phyloP scores from a whole-genome alignment of 2,797 vertebrate genomes.

The Chrosomus eos region DNA sequence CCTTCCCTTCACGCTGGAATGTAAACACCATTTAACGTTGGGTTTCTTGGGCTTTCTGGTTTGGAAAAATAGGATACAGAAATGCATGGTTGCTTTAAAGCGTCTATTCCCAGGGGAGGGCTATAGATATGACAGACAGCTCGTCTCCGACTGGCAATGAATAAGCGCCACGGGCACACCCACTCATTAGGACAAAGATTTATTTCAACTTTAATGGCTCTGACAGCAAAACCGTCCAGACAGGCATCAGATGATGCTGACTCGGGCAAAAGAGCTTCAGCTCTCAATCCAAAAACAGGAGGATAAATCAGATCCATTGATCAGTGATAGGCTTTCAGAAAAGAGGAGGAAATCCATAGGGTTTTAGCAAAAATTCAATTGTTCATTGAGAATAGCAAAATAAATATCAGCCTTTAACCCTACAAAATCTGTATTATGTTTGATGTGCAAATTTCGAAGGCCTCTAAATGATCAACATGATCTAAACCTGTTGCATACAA shows the following conservation, averaged over 20 bases:
- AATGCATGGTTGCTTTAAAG: slow-evolving; percentile 37
- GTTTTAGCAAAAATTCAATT: not conserved
- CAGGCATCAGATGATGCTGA: slow-evolving; percentile 17
- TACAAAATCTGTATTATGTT: not conserved
- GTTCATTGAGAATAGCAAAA: not conserved
- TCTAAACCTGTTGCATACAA: too few relatives aligned
- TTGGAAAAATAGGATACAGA: slow-evolving; percentile 35
- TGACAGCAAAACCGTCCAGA: slow-evolving; percentile 40
- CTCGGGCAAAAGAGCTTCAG: not conserved
- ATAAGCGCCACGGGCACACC: slow-evolving; percentile 44
- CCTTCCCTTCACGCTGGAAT: slow-evolving; percentile 38
- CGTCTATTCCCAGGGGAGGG: slow-evolving; percentile 1
- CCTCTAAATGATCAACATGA: not conserved
- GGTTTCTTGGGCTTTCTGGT: slow-evolving; percentile 41
- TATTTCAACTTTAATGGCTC: slow-evolving; percentile 38
- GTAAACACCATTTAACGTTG: slow-evolving; percentile 41
- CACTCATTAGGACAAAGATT: slow-evolving; percentile 56
- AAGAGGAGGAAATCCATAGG: not conserved
- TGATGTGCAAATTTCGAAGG: not conserved
- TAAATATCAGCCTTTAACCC: not conserved
- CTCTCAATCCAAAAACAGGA: not conserved
- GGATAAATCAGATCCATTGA: slow-evolving; percentile 30
- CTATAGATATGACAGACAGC: slow-evolving; percentile 42
- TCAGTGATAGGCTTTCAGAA: not conserved
- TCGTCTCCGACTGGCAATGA: slow-evolving; percentile 47